Conservation (phyloP, 2,113 vertebrate genomes). For the Hystrix cristata region DNA sequence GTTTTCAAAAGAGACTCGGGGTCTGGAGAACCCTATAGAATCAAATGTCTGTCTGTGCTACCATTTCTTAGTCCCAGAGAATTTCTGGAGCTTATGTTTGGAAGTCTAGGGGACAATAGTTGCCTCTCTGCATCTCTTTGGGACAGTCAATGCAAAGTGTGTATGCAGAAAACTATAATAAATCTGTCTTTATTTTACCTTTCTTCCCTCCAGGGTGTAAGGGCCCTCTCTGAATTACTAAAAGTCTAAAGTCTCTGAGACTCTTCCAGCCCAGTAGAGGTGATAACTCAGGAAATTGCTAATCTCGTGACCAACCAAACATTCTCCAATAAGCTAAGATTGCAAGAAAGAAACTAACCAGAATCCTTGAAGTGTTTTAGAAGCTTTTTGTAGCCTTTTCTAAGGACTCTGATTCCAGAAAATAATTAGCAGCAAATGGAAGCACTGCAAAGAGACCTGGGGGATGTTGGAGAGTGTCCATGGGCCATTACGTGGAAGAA, state of each 20-base stretch:
- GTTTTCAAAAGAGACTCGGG: constrained; percentile 21
- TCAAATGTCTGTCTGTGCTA: not conserved
- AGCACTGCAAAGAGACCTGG: not conserved
- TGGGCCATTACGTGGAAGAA: not conserved
- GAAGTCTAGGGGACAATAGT: not conserved
- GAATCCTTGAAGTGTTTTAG: constrained; percentile 44
- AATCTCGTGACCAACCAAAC: not conserved
- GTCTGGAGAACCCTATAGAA: constrained; percentile 21
- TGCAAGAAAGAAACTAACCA: constrained; percentile 18
- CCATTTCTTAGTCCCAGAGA: not conserved
- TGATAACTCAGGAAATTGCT: not conserved
- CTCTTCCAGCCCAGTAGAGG: not conserved
- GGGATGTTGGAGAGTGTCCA: not conserved
- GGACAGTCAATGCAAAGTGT: not conserved
- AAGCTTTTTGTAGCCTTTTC: constrained; percentile 37
- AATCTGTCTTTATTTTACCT: not conserved
- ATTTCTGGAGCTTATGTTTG: not conserved
- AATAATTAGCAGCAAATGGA: constrained; percentile 61
- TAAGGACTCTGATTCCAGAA: constrained; percentile 30
- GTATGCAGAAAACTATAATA: not conserved
- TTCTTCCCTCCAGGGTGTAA: not conserved
- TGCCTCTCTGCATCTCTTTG: not conserved
- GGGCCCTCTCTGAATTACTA: not conserved
- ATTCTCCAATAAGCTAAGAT: not conserved
- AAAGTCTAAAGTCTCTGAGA: not conserved